Evolutionary conservation across 1,140 invertebrate genomes (phyloP).

Genomic region (Eumaeus atala): DNA sequence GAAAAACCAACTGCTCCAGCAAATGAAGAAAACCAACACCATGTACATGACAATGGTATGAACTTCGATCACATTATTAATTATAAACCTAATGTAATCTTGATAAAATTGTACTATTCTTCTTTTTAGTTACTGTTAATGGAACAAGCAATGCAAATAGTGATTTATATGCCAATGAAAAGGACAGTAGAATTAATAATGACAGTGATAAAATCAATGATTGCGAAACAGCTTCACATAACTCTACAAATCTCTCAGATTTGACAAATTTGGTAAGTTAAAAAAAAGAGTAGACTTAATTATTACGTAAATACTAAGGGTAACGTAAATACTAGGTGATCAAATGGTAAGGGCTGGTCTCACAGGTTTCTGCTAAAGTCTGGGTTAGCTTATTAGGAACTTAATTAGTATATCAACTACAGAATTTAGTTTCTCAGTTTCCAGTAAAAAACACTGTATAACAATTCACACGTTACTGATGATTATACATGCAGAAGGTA

Average conservation of each 20-base stretch:
- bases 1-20: constrained; percentile 34
- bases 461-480: too few species aligned
- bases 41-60: constrained; percentile 43
- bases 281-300: background rate
- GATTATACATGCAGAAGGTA: too few species aligned
- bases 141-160: constrained; percentile 36
- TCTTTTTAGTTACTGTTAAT: constrained; percentile 48
- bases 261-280: constrained; percentile 59
- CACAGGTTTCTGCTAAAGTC: background rate
- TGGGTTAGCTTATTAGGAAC: background rate
- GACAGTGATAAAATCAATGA: constrained; percentile 43
- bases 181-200: constrained; percentile 29
- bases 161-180: constrained; percentile 31
- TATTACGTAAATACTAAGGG: too few species aligned
- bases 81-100: background rate
- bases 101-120: constrained; percentile 13
- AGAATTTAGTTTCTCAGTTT: too few species aligned
- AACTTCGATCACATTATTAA: constrained; percentile 16
- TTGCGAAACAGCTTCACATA: constrained; percentile 45
- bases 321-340: too few species aligned
- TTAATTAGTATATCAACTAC: too few species aligned
- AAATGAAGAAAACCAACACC: constrained; percentile 38
- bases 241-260: constrained; percentile 50
- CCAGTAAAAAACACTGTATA: too few species aligned
- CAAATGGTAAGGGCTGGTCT: too few species aligned